These are phyloP conservation scores for Neodiprion lecontei DNA, from an alignment of 1,140 invertebrate species.

Conservation along the genomic window DNA sequence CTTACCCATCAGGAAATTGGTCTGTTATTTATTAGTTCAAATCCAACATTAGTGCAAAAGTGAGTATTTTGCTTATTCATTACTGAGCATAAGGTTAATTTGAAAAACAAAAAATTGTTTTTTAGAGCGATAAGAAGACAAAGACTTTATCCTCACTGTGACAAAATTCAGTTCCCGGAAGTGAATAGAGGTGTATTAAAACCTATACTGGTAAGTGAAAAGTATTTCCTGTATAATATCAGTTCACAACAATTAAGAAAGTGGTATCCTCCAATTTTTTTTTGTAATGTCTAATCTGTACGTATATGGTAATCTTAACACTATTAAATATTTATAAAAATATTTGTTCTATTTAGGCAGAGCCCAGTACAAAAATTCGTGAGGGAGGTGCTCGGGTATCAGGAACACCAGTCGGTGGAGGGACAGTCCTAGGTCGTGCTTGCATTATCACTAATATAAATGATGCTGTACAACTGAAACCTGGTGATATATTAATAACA, in stretches of 20 bases:
- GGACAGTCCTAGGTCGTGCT: slow-evolving; percentile 70
- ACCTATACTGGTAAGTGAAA: slow-evolving; percentile 45
- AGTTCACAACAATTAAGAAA: too few species aligned
- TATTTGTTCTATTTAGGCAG: not conserved
- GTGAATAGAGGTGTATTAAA: slow-evolving; percentile 66
- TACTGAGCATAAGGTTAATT: slow-evolving; percentile 15
- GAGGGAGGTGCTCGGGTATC: slow-evolving; percentile 50
- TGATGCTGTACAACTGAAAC: slow-evolving; percentile 55
- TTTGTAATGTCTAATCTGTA: too few species aligned
- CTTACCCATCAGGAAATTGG: slow-evolving; percentile 73
- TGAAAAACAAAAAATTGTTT: slow-evolving; percentile 29
- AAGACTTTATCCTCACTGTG: slow-evolving; percentile 65
- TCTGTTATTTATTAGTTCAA: slow-evolving; percentile 61
- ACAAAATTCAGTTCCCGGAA: slow-evolving; percentile 70
- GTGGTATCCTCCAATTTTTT: too few species aligned
- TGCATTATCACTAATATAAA: slow-evolving; percentile 70
- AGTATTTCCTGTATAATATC: too few species aligned
- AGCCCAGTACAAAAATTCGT: slow-evolving; percentile 18
- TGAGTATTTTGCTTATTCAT: slow-evolving; percentile 46
- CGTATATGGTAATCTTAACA: too few species aligned
- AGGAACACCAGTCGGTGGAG: slow-evolving; percentile 77
- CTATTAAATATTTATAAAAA: too few species aligned
- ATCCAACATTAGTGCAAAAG: slow-evolving; percentile 70
- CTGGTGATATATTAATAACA: slow-evolving; percentile 82
- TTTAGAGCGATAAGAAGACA: slow-evolving; percentile 71